Evolutionary conservation across 2,797 vertebrate species (phyloP), one percentile per base, ranked within the genome.

Genomic region (Coranthus polyacanthus): DNA sequence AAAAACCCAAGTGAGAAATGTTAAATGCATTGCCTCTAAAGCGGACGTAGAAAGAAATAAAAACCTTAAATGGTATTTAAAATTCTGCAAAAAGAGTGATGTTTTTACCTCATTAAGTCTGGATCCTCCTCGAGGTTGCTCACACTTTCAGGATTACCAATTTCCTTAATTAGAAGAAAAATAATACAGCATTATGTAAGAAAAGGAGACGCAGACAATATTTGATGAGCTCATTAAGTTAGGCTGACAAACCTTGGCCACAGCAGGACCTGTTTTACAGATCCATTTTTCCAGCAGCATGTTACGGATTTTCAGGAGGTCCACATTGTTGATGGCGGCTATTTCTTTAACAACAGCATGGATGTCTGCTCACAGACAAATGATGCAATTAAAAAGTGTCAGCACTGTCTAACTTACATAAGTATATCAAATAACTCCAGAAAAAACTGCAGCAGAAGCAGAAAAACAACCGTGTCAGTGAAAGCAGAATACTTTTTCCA

Each of bases 271-370:
- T 0, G 89, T 93, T 38, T 94, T 95, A 64, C 96, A 98, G 46
- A 99, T 92, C 97, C 97, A 99, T 55, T 96, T 96, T 67, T 98
- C 95, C 82, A 99, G 79, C 64, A 99, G 84, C 62, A 94, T 92
- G 71, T 95, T 94, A 54, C 94, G 90, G 41, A 98, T 94, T 87
- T 97, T 96, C 29, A 94, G 84, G 74, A 97, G 93, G 63, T 98
- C 95, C 73, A 97, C 81, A n/a, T 92, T 85, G 54, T 98, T 98
- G 63, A 98, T 95, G 76, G 93, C 75, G 0, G 96, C 95, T 22
- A 99, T 96, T 88, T 98, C 95, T 81, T 93, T 95, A 6, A 95
- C 95, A 24, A 94, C 95, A 1, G 63, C 60, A 0, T 98, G 96
- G 75, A 99, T 95, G 81, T 98, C 98, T 99, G 69, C 58, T 60